Evolutionary conservation across 2,797 vertebrate genomes (phyloP), one percentile per base, ranked within the genome.

Genomic region (Pangasius krempfi): DNA sequence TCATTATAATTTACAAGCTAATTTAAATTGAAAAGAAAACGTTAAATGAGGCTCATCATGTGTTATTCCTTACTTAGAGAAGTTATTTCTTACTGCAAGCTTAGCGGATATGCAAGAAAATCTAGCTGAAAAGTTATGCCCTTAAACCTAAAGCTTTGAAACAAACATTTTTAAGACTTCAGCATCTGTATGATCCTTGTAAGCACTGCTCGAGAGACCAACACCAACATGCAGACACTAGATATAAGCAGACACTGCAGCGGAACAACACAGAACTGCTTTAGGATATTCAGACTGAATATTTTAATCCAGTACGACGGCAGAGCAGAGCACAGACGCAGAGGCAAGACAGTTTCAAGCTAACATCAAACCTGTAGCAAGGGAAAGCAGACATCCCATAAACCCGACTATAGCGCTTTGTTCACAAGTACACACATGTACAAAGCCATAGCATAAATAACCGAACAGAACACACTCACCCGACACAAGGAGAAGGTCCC

Each of bases 381-480:
- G 13, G 5, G 8, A 62, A 83, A 82, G 78, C 54, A 14, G 78
- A 81, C 56, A 14, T 37, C 30, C 25, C 18, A 12, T 12, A 27
- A 18, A 58, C 16, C 2, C 18, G 22, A 56, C 52, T 81, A 14
- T 5, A 56, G 78, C 52, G 2, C 52, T 22, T 3, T 54, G 9
- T 12, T 62, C 37, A 82, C 30, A 0, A 13, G 8, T 13, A 30
- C 5, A 44, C 47, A 7, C 16, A 90, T 6, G 14, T 8, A 54
- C 13, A 54, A 56, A 58, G 70, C 73, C 79, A 66, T 40, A 58
- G 37, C 62, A 76, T 54, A 64, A 37, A 44, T 14, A 10, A 78
- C 1, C 4, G 52, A 64, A 70, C 33, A 72, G 6, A 56, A 60
- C 33, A 10, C 6, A 89, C 90, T 92, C 84, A 92, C 91, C 91